Conservation (phyloP, 2,113 vertebrate species). For the Empidonax alnorum region DNA sequence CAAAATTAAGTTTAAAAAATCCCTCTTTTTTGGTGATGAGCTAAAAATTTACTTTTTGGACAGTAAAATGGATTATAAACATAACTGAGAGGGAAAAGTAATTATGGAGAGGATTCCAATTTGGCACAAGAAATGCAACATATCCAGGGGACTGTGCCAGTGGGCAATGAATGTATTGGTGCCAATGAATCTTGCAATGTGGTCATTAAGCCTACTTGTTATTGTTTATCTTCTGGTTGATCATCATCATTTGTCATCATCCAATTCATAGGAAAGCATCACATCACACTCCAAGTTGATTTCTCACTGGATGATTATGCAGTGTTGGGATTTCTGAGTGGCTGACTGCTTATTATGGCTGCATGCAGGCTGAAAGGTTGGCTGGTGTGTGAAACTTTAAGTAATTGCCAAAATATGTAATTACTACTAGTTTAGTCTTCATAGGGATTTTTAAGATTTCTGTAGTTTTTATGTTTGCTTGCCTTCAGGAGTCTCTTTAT, state of each 20-base stretch:
- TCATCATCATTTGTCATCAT: constrained; percentile 7
- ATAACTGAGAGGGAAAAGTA: not conserved
- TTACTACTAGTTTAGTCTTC: not conserved
- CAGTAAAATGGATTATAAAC: not conserved
- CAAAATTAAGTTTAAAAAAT: not conserved
- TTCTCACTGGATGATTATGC: not conserved
- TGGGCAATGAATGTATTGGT: not conserved
- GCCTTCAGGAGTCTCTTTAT: not conserved
- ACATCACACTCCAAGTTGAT: not conserved
- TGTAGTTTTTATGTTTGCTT: not conserved
- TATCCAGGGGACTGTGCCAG: not conserved
- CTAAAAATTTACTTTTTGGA: not conserved
- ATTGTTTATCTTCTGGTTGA: constrained; percentile 30
- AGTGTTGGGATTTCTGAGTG: not conserved
- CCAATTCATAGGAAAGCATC: not conserved
- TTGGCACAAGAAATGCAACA: not conserved
- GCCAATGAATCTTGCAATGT: not conserved
- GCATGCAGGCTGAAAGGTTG: not conserved
- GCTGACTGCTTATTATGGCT: not conserved
- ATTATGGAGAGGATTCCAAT: not conserved
- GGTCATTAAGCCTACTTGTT: constrained; percentile 21
- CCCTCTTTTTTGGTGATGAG: not conserved
- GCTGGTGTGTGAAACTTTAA: not conserved
- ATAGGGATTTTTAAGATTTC: not conserved
- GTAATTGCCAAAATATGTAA: not conserved